Conservation (phyloP, 1,140 invertebrate genomes). For the Planococcus citri region DNA sequence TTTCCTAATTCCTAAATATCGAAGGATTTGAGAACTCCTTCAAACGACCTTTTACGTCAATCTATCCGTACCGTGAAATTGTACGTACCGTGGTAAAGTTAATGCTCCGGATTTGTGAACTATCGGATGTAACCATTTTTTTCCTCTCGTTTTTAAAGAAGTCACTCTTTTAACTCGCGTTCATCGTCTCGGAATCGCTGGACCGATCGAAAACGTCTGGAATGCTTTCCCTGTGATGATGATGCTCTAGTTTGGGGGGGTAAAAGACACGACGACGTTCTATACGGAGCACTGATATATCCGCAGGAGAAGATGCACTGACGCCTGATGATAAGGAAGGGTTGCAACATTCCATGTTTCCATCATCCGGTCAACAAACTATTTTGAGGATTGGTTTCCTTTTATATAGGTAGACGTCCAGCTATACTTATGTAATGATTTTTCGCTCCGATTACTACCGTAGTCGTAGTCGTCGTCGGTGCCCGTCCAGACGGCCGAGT, state of each 20-base stretch:
- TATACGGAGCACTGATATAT: background rate
- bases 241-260: too few relatives aligned
- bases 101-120: background rate
- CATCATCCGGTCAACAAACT: background rate
- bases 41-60: background rate
- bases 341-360: background rate
- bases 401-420: background rate
- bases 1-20: too few relatives aligned
- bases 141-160: too few relatives aligned
- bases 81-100: background rate
- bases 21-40: too few relatives aligned
- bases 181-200: background rate
- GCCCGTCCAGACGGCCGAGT: too few relatives aligned
- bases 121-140: background rate
- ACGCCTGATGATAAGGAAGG: background rate
- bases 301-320: background rate
- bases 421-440: too few relatives aligned
- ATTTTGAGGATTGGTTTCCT: background rate
- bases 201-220: background rate
- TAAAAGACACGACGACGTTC: background rate
- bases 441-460: too few relatives aligned
- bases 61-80: background rate
- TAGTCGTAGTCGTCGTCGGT: too few relatives aligned
- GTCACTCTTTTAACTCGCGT: background rate
- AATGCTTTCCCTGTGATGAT: background rate